These are phyloP conservation scores for Aphelenchoides besseyi DNA, from an alignment of 1,140 invertebrate genomes.

Conservation along the genomic window DNA sequence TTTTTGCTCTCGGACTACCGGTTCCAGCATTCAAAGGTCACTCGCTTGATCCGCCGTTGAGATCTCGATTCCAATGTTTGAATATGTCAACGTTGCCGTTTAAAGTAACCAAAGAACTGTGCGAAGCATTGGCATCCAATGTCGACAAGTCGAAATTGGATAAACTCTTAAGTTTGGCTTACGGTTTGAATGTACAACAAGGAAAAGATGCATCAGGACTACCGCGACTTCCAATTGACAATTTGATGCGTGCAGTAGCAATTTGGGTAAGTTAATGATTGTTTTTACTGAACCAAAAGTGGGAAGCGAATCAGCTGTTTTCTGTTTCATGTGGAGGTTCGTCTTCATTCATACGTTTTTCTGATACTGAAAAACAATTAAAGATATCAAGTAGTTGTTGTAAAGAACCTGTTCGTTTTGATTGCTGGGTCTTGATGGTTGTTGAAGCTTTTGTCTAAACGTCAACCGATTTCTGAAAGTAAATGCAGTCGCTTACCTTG, in stretches of 20 bases:
- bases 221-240: conserved; percentile 86
- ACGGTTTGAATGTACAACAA: conserved; percentile 70
- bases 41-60: conserved; percentile 86
- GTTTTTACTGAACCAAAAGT: background rate
- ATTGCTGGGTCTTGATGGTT: too few relatives aligned
- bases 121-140: conserved; percentile 67
- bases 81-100: conserved; percentile 70
- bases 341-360: too few relatives aligned
- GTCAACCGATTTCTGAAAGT: too few relatives aligned
- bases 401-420: too few relatives aligned
- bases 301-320: background rate
- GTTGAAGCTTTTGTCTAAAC: too few relatives aligned
- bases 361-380: too few relatives aligned
- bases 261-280: conserved; percentile 75
- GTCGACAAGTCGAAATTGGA: conserved; percentile 68
- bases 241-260: conserved; percentile 70
- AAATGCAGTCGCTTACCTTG: too few relatives aligned
- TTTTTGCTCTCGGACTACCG: conserved; percentile 82
- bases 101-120: conserved; percentile 60
- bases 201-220: conserved; percentile 72
- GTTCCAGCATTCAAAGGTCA: conserved; percentile 84
- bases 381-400: too few relatives aligned
- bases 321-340: too few relatives aligned
- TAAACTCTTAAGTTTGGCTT: conserved; percentile 74
- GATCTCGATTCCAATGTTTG: conserved; percentile 88